Evolutionary conservation across 2,888 invertebrate genomes (phyloP), one percentile per base, ranked within the genome.

Genomic region (Branchinecta sandiegonensis): DNA sequence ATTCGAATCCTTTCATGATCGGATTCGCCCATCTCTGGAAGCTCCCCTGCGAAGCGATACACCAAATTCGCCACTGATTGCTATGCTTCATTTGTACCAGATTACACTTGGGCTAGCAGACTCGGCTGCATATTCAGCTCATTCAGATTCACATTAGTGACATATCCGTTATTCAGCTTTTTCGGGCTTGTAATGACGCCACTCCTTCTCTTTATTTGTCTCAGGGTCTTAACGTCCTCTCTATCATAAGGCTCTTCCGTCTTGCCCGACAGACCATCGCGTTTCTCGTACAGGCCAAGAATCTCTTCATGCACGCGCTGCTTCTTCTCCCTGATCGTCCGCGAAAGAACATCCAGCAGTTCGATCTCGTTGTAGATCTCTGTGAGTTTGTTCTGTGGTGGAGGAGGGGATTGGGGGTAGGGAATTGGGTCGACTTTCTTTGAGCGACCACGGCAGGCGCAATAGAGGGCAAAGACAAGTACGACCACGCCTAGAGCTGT

Each of bases 221-320:
- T 56, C 17, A 56, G 1, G 8, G 56, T 56, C 17, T 56, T 56
- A 8, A 17, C 17, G 56, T 56, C 56, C n/a, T 56, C 56, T 56
- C 17, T 56, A 8, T 56, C 56, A 56, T 56, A 56, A 17, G 17
- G 9, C 17, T 56, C 56, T 56, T 56, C 56, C 56, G 14, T 56
- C 8, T 8, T 10, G 17, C 1, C 17, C 14, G n/a, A n/a, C 17
- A 14, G 8, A 56, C 56, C 56, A 14, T n/a, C 14, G 37, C 37
- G 37, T 37, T 37, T 37, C 17, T 17, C 66, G 68, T 69, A 69
- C 12, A 69, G 65, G 46, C 65, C 65, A n/a, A 67, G 68, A 23
- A 69, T 67, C 50, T 69, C 67, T 5, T 69, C 69, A 47, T 69
- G 69, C 12, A 69, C 68, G 11, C 65, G 50, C 47, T 69, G 68